A percentile compares a stretch with the other conserved stretches of the same genome.
Evolutionary conservation across 2,797 vertebrate species (phyloP).

Genomic region (Uromys caudimaculatus): DNA sequence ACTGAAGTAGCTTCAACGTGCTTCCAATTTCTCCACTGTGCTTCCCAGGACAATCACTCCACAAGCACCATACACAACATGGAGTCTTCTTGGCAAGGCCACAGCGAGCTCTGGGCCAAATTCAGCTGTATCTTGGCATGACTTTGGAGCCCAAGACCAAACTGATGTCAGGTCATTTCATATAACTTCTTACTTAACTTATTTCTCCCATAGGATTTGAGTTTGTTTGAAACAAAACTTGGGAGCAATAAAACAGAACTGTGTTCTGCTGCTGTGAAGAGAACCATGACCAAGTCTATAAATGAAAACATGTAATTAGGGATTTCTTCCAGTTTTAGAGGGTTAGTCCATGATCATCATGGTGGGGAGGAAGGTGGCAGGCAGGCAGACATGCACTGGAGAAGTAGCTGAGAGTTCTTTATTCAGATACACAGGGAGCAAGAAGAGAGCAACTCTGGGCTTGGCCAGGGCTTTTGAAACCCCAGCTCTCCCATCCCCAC

Average conservation of each 20-base stretch:
- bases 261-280: not conserved
- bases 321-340: not conserved
- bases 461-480: not conserved
- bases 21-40: not conserved
- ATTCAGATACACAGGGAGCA: not conserved
- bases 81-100: not conserved
- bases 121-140: not conserved
- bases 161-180: not conserved
- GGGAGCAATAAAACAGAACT: not conserved
- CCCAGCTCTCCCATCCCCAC: not conserved
- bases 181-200: not conserved
- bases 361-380: not conserved
- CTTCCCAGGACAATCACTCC: not conserved
- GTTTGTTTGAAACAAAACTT: not conserved
- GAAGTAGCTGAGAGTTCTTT: not conserved
- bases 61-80: accelerated
- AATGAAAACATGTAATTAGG: not conserved
- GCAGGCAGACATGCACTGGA: not conserved
- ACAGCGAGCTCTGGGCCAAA: not conserved
- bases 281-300: not conserved
- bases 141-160: not conserved
- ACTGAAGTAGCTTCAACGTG: not conserved
- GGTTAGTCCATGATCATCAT: not conserved
- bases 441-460: not conserved
- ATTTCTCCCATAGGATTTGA: not conserved